Conservation (phyloP, 2,113 vertebrate genomes). For the Willisornis vidua region DNA sequence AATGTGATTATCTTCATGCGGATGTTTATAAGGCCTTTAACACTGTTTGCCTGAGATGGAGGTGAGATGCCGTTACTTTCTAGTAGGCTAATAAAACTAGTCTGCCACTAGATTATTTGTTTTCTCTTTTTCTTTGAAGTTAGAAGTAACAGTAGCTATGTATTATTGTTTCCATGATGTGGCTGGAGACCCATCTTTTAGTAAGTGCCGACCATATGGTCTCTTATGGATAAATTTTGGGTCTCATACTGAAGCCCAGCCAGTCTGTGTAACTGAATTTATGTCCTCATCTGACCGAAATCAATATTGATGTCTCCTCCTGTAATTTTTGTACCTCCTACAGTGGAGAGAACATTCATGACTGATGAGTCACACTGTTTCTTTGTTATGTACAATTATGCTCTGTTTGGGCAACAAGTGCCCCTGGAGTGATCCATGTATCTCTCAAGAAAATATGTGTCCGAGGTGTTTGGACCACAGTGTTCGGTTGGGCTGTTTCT, state of each 20-base stretch:
- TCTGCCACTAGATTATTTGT: not conserved
- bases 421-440: not conserved
- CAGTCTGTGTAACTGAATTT: not conserved
- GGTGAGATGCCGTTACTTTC: not conserved
- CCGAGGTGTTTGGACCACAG: not conserved
- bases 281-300: not conserved
- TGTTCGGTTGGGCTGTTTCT: not conserved
- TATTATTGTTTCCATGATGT: not conserved
- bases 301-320: not conserved
- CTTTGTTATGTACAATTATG: not conserved
- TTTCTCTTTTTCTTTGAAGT: not conserved
- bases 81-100: not conserved
- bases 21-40: not conserved
- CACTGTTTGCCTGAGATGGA: not conserved
- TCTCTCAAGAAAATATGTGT: not conserved
- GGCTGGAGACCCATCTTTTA: not conserved
- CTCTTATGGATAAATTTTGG: not conserved
- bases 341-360: not conserved
- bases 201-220: not conserved
- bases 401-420: not conserved
- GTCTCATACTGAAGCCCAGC: not conserved
- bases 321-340: not conserved
- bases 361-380: not conserved
- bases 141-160: not conserved
- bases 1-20: not conserved